These are phyloP conservation scores for Rhombomys opimus DNA, from an alignment of 2,113 vertebrate genomes.

Conservation along the genomic window DNA sequence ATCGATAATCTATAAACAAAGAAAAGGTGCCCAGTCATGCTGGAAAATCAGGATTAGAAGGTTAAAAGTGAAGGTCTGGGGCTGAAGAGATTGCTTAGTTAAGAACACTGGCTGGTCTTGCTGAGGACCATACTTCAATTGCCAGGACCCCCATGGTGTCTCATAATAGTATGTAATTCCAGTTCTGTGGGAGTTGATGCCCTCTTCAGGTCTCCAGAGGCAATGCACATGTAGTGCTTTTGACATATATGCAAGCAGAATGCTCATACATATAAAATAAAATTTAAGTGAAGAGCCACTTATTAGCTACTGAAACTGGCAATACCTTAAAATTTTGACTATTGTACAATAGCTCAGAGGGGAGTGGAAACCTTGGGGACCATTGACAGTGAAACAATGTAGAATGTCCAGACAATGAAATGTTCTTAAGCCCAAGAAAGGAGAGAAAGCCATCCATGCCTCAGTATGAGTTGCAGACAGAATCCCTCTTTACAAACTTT, in stretches of 20 bases:
- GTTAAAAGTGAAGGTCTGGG: background rate
- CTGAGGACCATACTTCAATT: background rate
- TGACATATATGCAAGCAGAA: background rate
- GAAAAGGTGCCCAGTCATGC: background rate
- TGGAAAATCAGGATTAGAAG: background rate
- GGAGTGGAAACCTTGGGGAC: background rate
- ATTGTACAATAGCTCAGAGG: background rate
- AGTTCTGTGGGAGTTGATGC: background rate
- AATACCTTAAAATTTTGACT: background rate
- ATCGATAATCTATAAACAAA: background rate
- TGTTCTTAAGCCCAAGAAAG: background rate
- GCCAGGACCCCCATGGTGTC: background rate
- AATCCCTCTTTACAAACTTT: background rate
- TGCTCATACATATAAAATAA: background rate
- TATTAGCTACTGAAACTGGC: background rate
- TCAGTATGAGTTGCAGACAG: background rate
- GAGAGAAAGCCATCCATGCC: background rate
- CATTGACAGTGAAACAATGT: background rate
- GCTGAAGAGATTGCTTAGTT: background rate
- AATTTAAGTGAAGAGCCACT: background rate
- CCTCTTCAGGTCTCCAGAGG: background rate
- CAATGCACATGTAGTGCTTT: background rate
- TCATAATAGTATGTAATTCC: background rate
- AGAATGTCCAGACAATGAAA: rapidly evolving
- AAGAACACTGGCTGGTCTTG: background rate